phyloP scores from a whole-genome alignment of 1,140 invertebrate species.

The Rhizoglyphus robini region DNA sequence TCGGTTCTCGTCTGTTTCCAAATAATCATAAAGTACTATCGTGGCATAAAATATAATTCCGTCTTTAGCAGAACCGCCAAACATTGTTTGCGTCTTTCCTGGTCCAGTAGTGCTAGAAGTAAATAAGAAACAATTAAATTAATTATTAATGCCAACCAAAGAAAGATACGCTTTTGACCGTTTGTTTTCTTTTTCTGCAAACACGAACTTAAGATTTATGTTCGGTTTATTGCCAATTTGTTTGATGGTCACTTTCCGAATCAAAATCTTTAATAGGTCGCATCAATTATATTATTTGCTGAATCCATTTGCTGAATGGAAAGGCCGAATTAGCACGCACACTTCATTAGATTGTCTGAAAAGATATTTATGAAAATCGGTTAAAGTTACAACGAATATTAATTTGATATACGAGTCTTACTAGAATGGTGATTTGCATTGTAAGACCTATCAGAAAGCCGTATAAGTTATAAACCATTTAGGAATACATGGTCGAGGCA shows the following conservation, averaged over 20 bases:
- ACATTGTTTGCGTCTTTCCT: slow-evolving; percentile 92
- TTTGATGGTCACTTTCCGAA: slow-evolving; percentile 61
- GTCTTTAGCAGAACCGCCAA: slow-evolving; percentile 63
- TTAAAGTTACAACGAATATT: background rate
- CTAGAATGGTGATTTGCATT: background rate
- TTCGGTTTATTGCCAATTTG: slow-evolving; percentile 66
- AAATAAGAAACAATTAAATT: slow-evolving; percentile 73
- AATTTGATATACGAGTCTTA: no score
- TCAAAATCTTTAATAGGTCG: slow-evolving; percentile 70
- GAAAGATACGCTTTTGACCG: slow-evolving; percentile 53
- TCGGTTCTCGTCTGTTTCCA: slow-evolving; percentile 33
- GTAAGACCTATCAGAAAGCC: no score
- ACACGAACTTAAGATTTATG: slow-evolving; percentile 71
- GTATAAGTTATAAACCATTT: background rate
- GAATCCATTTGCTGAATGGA: slow-evolving; percentile 40
- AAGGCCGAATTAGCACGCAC: slow-evolving; percentile 58
- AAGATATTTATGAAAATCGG: background rate
- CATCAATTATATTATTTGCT: slow-evolving; percentile 25
- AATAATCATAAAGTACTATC: slow-evolving; percentile 62
- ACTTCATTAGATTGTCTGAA: slow-evolving; percentile 48
- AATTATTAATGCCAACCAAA: slow-evolving; percentile 70
- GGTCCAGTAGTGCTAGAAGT: slow-evolving; percentile 85
- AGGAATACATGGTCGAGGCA: background rate
- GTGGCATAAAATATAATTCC: slow-evolving; percentile 87
- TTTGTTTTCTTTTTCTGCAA: slow-evolving; percentile 56